Evolutionary conservation across 2,888 invertebrate genomes (phyloP).

Genomic region (Alviniconcha strummeri): DNA sequence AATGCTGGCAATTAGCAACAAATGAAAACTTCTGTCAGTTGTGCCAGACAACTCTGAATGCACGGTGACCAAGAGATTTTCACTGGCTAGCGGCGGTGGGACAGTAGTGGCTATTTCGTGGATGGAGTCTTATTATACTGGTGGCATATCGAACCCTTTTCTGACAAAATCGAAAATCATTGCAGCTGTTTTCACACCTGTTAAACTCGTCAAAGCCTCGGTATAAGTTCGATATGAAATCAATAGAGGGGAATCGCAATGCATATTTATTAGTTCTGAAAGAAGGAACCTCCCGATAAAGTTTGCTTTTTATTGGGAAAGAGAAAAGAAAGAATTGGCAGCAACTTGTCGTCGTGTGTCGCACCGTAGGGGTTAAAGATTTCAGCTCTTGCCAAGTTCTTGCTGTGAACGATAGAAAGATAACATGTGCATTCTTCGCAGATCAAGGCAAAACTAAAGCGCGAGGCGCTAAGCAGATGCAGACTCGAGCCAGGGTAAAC

Average conservation of each 20-base stretch:
- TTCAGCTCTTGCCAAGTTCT: conserved; percentile 15
- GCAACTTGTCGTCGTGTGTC: not conserved
- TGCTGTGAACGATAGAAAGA: conserved; percentile 19
- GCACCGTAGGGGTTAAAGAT: not conserved
- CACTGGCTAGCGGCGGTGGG: not conserved
- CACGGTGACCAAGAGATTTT: no score
- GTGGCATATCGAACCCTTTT: conserved; percentile 45
- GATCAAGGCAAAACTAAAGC: conserved; percentile 39
- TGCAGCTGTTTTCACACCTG: conserved; percentile 46
- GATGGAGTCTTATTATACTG: conserved; percentile 42
- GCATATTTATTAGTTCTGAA: conserved; percentile 21
- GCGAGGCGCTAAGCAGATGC: conserved; percentile 39
- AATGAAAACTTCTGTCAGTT: no score
- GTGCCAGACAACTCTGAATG: no score
- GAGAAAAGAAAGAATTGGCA: conserved; percentile 17
- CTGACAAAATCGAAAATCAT: conserved; percentile 48
- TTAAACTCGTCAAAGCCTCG: conserved; percentile 46
- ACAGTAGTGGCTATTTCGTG: conserved; percentile 28
- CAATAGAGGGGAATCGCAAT: conserved; percentile 30
- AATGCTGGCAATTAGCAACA: no score
- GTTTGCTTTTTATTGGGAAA: conserved; percentile 25
- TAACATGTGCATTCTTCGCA: conserved; percentile 37
- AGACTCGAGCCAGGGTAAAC: conserved; percentile 40
- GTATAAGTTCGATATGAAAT: conserved; percentile 43
- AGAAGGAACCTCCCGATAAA: conserved; percentile 34